phyloP scores from a whole-genome alignment of 2,888 invertebrate species.

The Protonemura montana region DNA sequence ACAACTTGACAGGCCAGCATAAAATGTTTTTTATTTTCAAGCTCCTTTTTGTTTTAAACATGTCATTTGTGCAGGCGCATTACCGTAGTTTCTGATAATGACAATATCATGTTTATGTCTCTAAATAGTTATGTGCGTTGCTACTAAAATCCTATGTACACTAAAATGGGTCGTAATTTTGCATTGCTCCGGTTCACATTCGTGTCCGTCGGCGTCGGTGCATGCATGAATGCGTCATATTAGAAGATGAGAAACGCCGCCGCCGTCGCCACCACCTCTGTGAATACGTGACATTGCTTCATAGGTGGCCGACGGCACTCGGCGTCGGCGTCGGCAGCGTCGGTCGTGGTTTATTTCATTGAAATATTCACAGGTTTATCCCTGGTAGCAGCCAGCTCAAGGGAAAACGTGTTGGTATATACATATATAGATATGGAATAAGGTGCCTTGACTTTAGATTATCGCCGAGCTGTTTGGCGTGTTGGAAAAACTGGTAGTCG shows the following conservation, averaged over 20 bases:
- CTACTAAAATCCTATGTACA: neutral
- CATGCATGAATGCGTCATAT: neutral
- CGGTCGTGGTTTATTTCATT: neutral
- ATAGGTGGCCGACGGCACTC: neutral
- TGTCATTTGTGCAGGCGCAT: neutral
- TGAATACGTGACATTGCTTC: neutral
- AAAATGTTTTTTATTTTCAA: too few species aligned
- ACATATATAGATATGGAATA: neutral
- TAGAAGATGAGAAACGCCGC: neutral
- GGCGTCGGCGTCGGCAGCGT: neutral
- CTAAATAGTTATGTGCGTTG: neutral
- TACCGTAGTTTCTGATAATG: neutral
- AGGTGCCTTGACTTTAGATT: too few species aligned
- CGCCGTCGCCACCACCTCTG: neutral
- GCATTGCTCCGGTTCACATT: neutral
- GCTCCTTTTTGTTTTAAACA: too few species aligned
- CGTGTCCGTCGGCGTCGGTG: neutral
- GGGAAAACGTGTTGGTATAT: neutral
- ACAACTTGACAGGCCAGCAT: too few species aligned
- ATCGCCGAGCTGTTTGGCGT: too few species aligned
- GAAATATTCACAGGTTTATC: conserved; percentile 5
- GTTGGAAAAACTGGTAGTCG: too few species aligned
- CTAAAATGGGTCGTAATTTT: neutral
- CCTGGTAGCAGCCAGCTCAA: neutral
- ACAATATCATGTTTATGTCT: neutral